Conservation (phyloP, 2,797 vertebrate species). For the Kryptolebias ocellatus region DNA sequence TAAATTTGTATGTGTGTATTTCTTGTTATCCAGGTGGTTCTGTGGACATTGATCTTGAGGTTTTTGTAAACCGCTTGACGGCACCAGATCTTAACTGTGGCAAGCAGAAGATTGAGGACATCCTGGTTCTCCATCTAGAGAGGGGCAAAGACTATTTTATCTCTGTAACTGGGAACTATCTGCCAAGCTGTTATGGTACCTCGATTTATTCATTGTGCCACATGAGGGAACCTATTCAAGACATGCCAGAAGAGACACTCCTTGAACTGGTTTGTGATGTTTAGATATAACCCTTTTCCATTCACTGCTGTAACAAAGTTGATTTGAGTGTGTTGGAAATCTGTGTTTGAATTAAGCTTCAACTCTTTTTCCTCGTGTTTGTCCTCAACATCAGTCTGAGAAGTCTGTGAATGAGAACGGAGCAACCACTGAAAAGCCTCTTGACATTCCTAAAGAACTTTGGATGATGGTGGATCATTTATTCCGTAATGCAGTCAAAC, state of each 20-base stretch:
- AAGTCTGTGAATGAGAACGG: constrained; percentile 67
- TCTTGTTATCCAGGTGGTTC: constrained; percentile 80
- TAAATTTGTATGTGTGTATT: not conserved
- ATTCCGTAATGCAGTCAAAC: constrained; percentile 88
- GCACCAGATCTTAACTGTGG: constrained; percentile 90
- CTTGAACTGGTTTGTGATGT: constrained; percentile 82
- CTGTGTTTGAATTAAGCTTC: constrained; percentile 6
- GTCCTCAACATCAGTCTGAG: constrained; percentile 72
- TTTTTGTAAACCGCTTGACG: constrained; percentile 93
- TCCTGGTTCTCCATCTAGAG: constrained; percentile 92
- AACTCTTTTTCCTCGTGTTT: constrained; percentile 16
- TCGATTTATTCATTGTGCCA: constrained; percentile 87
- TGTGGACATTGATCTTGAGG: constrained; percentile 89
- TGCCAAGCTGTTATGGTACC: constrained; percentile 94
- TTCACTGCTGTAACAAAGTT: not conserved
- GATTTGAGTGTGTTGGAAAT: not conserved
- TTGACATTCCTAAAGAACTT: constrained; percentile 95
- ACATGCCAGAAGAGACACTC: constrained; percentile 85
- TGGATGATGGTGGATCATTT: constrained; percentile 98
- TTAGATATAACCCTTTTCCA: constrained; percentile 5
- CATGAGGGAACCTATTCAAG: constrained; percentile 91
- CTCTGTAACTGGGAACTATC: constrained; percentile 92
- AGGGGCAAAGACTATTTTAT: constrained; percentile 97
- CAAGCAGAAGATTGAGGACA: constrained; percentile 91
- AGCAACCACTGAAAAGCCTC: constrained; percentile 80